Evolutionary conservation across 2,888 invertebrate genomes (phyloP).

Genomic region (Piscicola geometra): DNA sequence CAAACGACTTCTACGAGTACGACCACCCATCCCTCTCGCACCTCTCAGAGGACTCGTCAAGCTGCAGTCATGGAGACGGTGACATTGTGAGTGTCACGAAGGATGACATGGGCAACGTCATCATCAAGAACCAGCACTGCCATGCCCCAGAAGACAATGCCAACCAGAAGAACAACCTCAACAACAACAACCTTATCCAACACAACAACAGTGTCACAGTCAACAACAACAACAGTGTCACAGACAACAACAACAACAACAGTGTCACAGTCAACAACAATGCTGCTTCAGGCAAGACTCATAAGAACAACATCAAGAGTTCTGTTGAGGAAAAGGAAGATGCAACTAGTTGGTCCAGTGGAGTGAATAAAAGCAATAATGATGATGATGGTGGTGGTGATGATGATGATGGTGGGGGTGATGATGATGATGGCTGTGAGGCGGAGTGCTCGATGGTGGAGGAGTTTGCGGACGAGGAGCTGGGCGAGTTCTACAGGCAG

Average conservation of each 20-base stretch:
- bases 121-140: not conserved
- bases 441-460: not conserved
- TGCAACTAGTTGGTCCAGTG: not conserved
- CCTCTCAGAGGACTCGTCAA: not conserved
- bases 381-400: constrained; percentile 4
- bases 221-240: not conserved
- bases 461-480: constrained; percentile 62
- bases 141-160: not conserved
- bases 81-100: constrained; percentile 3
- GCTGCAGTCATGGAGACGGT: not conserved
- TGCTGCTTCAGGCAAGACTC: too few species aligned
- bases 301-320: too few species aligned
- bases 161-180: not conserved
- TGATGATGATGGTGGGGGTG: not conserved
- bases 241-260: not conserved
- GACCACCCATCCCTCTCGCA: not conserved
- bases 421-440: constrained; percentile 2
- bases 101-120: constrained; percentile 1
- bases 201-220: too few species aligned
- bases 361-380: not conserved
- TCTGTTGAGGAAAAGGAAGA: not conserved
- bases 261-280: not conserved
- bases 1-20: constrained; percentile 1
- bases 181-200: not conserved
- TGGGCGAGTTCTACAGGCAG: constrained; percentile 74